Conservation (phyloP, 1,140 invertebrate species). For the Camponotus vicinus region DNA sequence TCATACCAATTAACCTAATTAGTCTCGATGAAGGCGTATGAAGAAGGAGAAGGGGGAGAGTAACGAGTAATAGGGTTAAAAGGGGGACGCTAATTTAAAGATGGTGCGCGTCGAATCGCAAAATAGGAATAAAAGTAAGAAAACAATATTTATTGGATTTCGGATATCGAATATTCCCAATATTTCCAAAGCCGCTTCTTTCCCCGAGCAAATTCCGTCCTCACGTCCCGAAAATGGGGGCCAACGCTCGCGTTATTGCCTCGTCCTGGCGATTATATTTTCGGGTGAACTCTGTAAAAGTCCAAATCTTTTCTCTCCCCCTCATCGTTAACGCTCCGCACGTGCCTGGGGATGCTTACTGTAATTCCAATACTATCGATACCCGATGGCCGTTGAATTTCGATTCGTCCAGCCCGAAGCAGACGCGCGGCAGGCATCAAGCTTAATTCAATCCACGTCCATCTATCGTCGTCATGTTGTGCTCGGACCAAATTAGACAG, state of each 20-base stretch:
- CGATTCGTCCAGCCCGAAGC: not conserved
- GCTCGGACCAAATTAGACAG: not conserved
- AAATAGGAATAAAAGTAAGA: not conserved
- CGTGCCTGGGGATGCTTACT: not conserved
- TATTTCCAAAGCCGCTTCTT: not conserved
- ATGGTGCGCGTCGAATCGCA: not conserved
- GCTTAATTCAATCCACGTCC: not conserved
- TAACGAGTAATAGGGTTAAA: not conserved
- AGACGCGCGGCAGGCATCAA: too few relatives aligned
- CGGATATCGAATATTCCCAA: not conserved
- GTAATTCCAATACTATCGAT: not conserved
- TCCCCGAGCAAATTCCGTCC: not conserved
- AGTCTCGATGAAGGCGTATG: not conserved
- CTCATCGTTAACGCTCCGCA: not conserved
- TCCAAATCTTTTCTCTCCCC: not conserved
- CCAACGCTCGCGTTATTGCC: not conserved
- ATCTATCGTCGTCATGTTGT: not conserved
- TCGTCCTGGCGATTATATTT: not conserved
- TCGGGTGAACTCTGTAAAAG: not conserved
- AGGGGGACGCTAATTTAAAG: not conserved
- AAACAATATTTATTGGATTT: not conserved
- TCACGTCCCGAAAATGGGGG: not conserved
- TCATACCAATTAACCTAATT: not conserved
- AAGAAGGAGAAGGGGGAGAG: too few relatives aligned
- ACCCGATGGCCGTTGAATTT: not conserved